These are phyloP conservation scores for Scotopteryx bipunctaria DNA, from an alignment of 2,888 invertebrate genomes.

Conservation along the genomic window DNA sequence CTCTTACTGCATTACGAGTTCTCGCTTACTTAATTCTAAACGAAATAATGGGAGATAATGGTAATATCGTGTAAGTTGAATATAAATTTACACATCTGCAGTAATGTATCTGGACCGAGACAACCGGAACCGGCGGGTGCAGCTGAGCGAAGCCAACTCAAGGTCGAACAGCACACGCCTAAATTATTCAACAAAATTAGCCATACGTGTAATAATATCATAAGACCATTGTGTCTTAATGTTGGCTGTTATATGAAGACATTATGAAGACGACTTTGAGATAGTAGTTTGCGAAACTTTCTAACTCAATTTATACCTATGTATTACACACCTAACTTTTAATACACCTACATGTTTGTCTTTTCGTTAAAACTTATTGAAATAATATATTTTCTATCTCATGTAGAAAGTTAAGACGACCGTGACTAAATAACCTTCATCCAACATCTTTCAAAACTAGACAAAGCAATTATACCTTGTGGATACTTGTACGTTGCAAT, in stretches of 20 bases:
- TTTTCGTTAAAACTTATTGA: background rate
- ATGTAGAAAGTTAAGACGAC: background rate
- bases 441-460: slow-evolving; percentile 5
- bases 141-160: slow-evolving; percentile 61
- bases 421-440: background rate
- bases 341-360: background rate
- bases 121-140: slow-evolving; percentile 68
- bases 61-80: slow-evolving; percentile 40
- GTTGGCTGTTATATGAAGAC: slow-evolving; percentile 16
- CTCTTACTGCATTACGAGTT: slow-evolving; percentile 25
- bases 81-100: slow-evolving; percentile 57
- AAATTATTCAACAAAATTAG: slow-evolving; percentile 53
- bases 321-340: slow-evolving; percentile 1
- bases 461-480: background rate
- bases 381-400: background rate
- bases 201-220: slow-evolving; percentile 41
- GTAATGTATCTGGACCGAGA: slow-evolving; percentile 62
- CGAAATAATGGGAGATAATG: slow-evolving; percentile 27
- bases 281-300: slow-evolving; percentile 5
- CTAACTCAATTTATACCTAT: slow-evolving; percentile 6
- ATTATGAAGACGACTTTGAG: slow-evolving; percentile 3
- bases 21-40: slow-evolving; percentile 20
- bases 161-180: slow-evolving; percentile 66
- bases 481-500: slow-evolving; percentile 1
- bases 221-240: slow-evolving; percentile 31